Base-by-base conservation (phyloP, 2,113 vertebrate species). In the Lates calcarifer region DNA sequence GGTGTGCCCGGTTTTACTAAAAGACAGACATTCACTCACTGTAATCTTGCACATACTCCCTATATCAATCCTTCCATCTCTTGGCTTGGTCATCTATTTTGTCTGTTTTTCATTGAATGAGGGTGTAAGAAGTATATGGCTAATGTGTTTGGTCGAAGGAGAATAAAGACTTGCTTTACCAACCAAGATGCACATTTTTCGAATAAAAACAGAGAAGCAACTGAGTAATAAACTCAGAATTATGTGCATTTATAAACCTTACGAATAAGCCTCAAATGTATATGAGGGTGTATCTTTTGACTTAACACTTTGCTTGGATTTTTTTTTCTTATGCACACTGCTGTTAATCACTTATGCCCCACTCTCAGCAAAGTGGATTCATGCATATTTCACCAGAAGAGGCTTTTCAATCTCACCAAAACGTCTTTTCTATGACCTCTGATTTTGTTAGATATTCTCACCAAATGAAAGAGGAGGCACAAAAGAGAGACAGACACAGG, bases 401-500 rank as follows among this genome's bases (percentile, higher is more conserved):
- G 24, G 13, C 33, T 37, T 51, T 76, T 64, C 37, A 41, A 83
- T 65, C 56, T 76, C 20, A 65, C 8, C 17, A 39, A 75, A 47
- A n/a, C 29, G 29, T 73, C 11, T 67, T 18, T 41, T 69, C 33
- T 24, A 10, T 72, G 35, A 56, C 60, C 53, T 63, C 28, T 60
- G 26, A 31, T 33, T 67, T 43, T 41, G 39, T 62, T 61, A 57
- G n/a, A 77, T 71, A 28, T 67, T 53, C 33, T 43, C 57, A 55
- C 56, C 47, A 31, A 79, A 62, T 73, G 17, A 72, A 80, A 71
- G 28, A 55, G 15, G 1, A 51, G 53, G 33, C 31, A 14, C 41
- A 18, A 63, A 13, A 11, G 53, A 49, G 33, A 47, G 41, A 63
- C 41, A 56, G 28, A 66, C 8, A 45, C 18, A 63, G 26, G 77